Percentiles rank a stretch among this genome's conserved stretches.
Evolutionary conservation across 2,888 invertebrate species (phyloP).

Genomic region (Xestia c-nigrum): DNA sequence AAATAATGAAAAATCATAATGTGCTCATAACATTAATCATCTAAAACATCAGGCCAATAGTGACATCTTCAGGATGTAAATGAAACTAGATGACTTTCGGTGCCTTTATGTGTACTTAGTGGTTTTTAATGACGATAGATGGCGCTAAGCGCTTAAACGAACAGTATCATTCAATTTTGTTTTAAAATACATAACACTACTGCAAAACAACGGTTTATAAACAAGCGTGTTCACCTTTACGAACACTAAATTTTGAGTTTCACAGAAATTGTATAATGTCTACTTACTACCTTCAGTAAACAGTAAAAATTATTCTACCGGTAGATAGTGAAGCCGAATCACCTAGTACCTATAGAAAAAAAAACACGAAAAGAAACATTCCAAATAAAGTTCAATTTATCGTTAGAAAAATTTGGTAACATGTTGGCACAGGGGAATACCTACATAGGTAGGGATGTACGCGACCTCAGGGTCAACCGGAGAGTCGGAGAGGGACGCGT

Average conservation of each 20-base stretch:
- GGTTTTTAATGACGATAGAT: constrained; percentile 17
- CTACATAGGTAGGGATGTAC: constrained; percentile 70
- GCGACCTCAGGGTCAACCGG: constrained; percentile 80
- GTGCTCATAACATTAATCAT: not conserved
- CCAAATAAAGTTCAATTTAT: constrained; percentile 18
- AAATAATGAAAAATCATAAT: no score
- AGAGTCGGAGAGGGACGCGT: constrained; percentile 78
- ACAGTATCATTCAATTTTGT: not conserved
- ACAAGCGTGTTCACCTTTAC: not conserved
- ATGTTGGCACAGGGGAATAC: constrained; percentile 45
- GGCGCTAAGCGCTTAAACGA: constrained; percentile 17
- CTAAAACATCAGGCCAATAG: not conserved
- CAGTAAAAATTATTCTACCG: not conserved
- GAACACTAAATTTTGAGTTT: not conserved
- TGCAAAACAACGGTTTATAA: not conserved
- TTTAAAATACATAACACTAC: not conserved
- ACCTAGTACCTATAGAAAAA: not conserved
- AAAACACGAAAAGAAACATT: not conserved
- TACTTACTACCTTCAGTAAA: not conserved
- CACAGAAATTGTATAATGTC: no score
- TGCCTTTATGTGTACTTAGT: not conserved
- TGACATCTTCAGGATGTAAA: constrained; percentile 32
- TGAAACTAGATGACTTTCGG: constrained; percentile 2
- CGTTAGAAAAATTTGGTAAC: constrained; percentile 36
- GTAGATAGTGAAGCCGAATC: not conserved